Conservation (phyloP, 1,140 invertebrate species). For the Panulirus ornatus region DNA sequence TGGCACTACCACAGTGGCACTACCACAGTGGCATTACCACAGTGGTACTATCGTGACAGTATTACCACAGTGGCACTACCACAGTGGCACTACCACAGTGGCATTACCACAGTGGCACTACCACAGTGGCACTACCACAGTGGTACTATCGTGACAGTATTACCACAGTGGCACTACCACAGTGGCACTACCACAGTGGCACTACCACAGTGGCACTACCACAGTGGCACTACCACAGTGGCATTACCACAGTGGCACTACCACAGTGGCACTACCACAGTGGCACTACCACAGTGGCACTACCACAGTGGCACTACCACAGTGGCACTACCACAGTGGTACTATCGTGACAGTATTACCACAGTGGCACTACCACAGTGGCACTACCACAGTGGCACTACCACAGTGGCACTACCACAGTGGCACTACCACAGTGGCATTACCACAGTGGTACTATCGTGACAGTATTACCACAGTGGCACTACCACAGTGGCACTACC, state of each 20-base stretch:
- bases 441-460: not conserved
- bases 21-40: not conserved
- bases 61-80: not conserved
- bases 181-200: not conserved
- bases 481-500: not conserved
- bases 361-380: no score
- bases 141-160: not conserved
- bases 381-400: not conserved
- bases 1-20: not conserved
- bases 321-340: not conserved
- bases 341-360: no score
- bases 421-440: not conserved
- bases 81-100: not conserved
- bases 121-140: not conserved
- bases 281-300: not conserved
- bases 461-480: no score
- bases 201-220: not conserved
- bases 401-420: not conserved
- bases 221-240: not conserved
- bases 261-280: not conserved
- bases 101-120: no score
- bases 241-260: no score
- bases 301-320: not conserved
- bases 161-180: no score
- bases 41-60: no score